A percentile compares a stretch with the other conserved stretches of the same genome.
Evolutionary conservation across 2,888 invertebrate genomes (phyloP).

Genomic region (Limenitis arthemis): DNA sequence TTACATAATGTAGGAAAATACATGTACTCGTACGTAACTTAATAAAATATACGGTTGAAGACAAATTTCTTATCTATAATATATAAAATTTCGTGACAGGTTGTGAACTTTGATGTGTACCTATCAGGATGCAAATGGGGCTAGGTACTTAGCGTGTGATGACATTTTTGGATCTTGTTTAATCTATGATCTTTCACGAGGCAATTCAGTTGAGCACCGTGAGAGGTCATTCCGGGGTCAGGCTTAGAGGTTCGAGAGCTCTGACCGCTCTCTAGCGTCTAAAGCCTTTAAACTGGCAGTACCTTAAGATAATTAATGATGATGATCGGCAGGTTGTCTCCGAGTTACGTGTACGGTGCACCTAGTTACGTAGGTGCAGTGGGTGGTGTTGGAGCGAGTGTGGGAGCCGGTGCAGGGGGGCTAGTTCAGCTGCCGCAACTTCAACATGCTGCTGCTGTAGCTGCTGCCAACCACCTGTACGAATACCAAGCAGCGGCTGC

Average conservation of each 20-base stretch:
- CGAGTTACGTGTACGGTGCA: conserved; percentile 82
- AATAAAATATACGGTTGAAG: too few species aligned
- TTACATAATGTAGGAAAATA: too few species aligned
- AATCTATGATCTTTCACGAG: conserved; percentile 40
- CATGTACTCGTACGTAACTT: too few species aligned
- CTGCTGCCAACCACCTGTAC: conserved; percentile 87
- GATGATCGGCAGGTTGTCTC: conserved; percentile 56
- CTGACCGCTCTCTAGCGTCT: conserved; percentile 17
- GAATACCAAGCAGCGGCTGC: conserved; percentile 86
- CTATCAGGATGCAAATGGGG: conserved; percentile 59
- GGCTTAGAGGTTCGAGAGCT: conserved; percentile 21
- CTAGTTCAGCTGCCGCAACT: conserved; percentile 79
- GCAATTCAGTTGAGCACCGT: conserved; percentile 19
- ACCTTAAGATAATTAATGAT: conserved; percentile 18
- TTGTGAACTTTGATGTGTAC: too few species aligned
- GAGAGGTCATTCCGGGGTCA: conserved; percentile 38
- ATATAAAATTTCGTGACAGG: too few species aligned
- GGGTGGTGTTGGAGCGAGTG: conserved; percentile 66
- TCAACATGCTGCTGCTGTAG: conserved; percentile 82
- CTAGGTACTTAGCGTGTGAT: conserved; percentile 53
- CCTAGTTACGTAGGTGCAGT: conserved; percentile 85
- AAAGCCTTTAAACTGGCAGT: conserved; percentile 1
- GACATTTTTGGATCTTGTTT: conserved; percentile 45
- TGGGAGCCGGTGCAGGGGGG: conserved; percentile 76
- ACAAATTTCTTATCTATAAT: too few species aligned